Base-by-base conservation (phyloP, 2,888 invertebrate species). In the Hyposoter dolosus region DNA sequence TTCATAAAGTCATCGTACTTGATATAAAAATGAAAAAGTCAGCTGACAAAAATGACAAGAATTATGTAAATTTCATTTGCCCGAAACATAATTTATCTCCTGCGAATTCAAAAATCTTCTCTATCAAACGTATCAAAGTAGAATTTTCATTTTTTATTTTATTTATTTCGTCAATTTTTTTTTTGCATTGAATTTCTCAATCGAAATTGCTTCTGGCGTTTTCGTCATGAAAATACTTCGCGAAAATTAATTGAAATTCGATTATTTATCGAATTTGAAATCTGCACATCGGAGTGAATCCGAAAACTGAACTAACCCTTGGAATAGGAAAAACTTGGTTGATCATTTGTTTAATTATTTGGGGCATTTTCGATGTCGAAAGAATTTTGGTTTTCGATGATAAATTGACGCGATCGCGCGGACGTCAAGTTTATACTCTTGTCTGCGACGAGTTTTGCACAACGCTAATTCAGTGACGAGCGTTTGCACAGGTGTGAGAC, bases 401-500 rank as follows among this genome's bases (percentile, higher is more conserved):
- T 69, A 78, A 78, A 56, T 69, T 56, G 28, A 56, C 53, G 43
- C 23, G 15, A 28, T 66, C 66, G 50, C 78, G 32, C 23, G 63
- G 79, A 71, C 60, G 79, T 71, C 47, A 71, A 79, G 9, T 71
- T 68, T n/a, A 60, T 60, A 69, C 43, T 35, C 60, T 45, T 63
- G 71, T 71, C 71, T 79, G 71, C 28, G 66, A 40, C 23, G 66
- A 66, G 28, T 78, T 69, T 71, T 23, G 69, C 71, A 19, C 47
- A 23, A 69, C 43, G 71, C 56, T 47, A 79, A 79, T 79, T 63
- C 71, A 47, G 23, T 43, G 56, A 75, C 47, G 45, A 71, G 23
- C 32, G 47, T 79, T 79, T 79, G 47, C 71, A 60, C 79, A 79
- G 71, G 71, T 79, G 69, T 35, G 60, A 71, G 71, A 79, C 45